A percentile compares a stretch with the other conserved stretches of the same genome.
Conservation (phyloP, 2,113 vertebrate genomes). For the Clarias magur region DNA sequence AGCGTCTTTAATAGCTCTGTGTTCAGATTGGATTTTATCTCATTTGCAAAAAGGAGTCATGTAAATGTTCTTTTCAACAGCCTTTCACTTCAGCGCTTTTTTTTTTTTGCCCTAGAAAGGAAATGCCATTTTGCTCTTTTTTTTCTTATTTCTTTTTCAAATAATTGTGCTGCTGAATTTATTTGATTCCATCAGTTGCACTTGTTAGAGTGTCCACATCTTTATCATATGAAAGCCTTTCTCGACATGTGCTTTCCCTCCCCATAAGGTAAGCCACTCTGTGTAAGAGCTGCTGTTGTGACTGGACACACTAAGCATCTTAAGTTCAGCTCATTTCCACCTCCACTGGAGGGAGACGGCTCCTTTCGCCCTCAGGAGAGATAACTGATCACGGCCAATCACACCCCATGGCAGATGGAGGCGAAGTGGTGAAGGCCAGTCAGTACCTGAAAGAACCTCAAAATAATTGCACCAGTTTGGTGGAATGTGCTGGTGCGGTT, state of each 20-base stretch:
- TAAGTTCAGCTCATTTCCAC: conserved; percentile 76
- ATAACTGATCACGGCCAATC: conserved; percentile 73
- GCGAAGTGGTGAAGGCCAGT: conserved; percentile 55
- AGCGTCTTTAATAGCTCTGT: background rate
- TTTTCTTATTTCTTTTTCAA: background rate
- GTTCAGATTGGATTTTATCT: background rate
- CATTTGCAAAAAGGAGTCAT: background rate
- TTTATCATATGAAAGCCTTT: conserved; percentile 3
- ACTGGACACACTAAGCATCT: conserved; percentile 56
- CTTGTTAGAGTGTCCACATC: background rate
- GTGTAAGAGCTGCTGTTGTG: conserved; percentile 27
- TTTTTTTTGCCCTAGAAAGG: background rate
- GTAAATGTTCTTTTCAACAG: background rate
- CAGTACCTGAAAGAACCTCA: conserved; percentile 14
- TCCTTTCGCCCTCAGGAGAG: conserved; percentile 73
- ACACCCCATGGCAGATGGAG: conserved; percentile 59
- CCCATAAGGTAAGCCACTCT: background rate
- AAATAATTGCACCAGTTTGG: background rate
- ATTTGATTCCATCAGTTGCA: conserved; percentile 1
- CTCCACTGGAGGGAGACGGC: conserved; percentile 80
- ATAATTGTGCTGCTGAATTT: background rate
- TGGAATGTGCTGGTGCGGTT: background rate
- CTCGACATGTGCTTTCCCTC: background rate
- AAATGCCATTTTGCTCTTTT: background rate
- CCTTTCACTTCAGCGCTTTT: background rate